phyloP scores from a whole-genome alignment of 2,888 invertebrate genomes.

The Elmis aenea region DNA sequence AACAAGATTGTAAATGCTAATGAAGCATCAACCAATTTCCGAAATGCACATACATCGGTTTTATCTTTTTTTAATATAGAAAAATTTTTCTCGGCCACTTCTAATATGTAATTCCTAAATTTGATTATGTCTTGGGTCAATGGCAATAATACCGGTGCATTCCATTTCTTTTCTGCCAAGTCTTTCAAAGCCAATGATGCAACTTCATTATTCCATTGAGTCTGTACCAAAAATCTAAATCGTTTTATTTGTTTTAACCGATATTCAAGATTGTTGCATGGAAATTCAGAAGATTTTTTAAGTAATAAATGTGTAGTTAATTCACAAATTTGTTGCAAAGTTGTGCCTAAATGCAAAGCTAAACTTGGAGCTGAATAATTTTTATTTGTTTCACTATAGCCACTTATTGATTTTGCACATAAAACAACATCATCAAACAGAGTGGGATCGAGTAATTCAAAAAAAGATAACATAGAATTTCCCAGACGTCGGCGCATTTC shows the following conservation, averaged over 20 bases:
- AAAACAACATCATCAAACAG: conserved; percentile 3
- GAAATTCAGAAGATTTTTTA: conserved; percentile 4
- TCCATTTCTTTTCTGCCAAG: conserved; percentile 15
- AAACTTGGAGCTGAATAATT: conserved; percentile 7
- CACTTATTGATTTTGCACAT: conserved; percentile 4
- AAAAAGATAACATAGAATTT: neutral
- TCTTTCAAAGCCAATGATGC: conserved; percentile 13
- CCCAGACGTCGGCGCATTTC: conserved; percentile 3
- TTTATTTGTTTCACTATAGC: conserved; percentile 7
- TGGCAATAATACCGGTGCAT: conserved; percentile 9
- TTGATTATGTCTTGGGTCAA: conserved; percentile 14
- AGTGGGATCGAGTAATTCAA: conserved; percentile 2
- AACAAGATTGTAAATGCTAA: conserved; percentile 13
- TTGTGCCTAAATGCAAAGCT: conserved; percentile 9
- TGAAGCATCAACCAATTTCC: conserved; percentile 7
- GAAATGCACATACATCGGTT: conserved; percentile 5
- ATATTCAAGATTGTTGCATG: conserved; percentile 4
- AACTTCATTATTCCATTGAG: conserved; percentile 12
- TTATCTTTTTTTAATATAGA: conserved; percentile 6
- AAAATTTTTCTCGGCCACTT: conserved; percentile 3
- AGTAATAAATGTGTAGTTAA: conserved; percentile 2
- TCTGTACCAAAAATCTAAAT: conserved; percentile 7
- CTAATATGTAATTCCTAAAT: conserved; percentile 10
- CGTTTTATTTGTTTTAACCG: conserved; percentile 11
- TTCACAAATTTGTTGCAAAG: conserved; percentile 6